These are phyloP conservation scores for Gobio gobio DNA, from an alignment of 2,113 vertebrate genomes.

Conservation along the genomic window DNA sequence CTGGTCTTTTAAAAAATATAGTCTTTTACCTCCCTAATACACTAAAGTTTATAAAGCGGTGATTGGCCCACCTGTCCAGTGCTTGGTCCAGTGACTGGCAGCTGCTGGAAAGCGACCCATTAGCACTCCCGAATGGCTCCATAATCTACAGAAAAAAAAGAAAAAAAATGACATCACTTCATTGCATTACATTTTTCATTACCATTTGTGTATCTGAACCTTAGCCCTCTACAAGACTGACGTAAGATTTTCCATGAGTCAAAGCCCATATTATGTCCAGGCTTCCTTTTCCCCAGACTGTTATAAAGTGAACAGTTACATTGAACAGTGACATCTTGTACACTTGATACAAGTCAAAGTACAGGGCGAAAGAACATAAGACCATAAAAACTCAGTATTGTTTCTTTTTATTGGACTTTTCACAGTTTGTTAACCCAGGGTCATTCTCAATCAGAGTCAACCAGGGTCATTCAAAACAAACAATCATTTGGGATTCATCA, in stretches of 20 bases:
- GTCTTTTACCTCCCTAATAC: constrained; percentile 12
- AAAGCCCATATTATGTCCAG: not conserved
- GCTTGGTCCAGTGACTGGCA: constrained; percentile 91
- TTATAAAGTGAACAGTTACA: constrained; percentile 2
- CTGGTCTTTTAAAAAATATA: not conserved
- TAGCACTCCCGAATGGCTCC: constrained; percentile 86
- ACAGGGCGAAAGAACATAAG: not conserved
- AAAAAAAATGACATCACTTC: not conserved
- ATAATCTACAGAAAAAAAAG: constrained; percentile 77
- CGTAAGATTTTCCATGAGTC: constrained; percentile 27
- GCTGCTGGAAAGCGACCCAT: constrained; percentile 86
- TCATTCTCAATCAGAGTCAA: not conserved
- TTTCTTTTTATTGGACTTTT: not conserved
- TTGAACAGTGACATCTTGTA: not conserved
- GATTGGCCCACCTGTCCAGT: constrained; percentile 83
- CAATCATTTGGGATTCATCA: not conserved
- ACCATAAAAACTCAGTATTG: not conserved
- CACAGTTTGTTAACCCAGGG: not conserved
- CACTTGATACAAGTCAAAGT: not conserved
- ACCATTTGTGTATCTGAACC: not conserved
- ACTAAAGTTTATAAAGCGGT: constrained; percentile 14
- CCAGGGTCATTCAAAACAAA: not conserved
- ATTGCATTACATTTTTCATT: not conserved
- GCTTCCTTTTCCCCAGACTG: not conserved
- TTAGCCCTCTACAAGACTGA: constrained; percentile 5